These are phyloP conservation scores for Phoenicopterus ruber DNA, from an alignment of 2,113 vertebrate species.

Conservation along the genomic window DNA sequence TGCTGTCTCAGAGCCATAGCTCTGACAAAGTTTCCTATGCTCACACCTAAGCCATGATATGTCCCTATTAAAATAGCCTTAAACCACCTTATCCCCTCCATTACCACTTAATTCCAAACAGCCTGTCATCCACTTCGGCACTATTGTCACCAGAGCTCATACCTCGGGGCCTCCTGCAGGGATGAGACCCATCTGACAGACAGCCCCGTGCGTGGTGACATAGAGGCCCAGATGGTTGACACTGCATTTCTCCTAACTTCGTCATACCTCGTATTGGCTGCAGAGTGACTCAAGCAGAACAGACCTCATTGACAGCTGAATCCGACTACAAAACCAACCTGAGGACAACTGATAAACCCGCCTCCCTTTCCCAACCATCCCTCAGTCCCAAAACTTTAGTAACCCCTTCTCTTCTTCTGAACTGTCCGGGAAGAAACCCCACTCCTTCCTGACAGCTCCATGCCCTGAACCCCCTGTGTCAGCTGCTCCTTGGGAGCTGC, in stretches of 20 bases:
- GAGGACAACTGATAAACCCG: neutral
- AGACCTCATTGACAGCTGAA: neutral
- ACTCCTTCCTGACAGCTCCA: neutral
- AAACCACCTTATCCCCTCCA: neutral
- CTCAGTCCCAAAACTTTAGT: neutral
- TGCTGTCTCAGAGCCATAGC: neutral
- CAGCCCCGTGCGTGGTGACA: no score
- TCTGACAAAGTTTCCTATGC: neutral
- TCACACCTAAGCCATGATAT: neutral
- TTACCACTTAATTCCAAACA: neutral
- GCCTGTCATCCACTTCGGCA: neutral
- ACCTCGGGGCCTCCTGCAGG: neutral
- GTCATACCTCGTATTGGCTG: accelerated
- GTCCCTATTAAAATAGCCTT: neutral
- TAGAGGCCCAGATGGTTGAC: neutral
- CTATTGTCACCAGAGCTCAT: accelerated
- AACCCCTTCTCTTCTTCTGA: neutral
- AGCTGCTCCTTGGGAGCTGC: neutral
- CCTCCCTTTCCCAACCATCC: neutral
- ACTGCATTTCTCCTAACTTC: neutral
- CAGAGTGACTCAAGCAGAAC: neutral
- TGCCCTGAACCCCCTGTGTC: neutral
- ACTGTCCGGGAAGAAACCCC: neutral
- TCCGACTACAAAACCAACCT: neutral
- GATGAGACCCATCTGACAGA: neutral